A percentile compares a stretch with the other conserved stretches of the same genome.
Conservation (phyloP, 2,888 invertebrate species). For the Ochropleura plecta region DNA sequence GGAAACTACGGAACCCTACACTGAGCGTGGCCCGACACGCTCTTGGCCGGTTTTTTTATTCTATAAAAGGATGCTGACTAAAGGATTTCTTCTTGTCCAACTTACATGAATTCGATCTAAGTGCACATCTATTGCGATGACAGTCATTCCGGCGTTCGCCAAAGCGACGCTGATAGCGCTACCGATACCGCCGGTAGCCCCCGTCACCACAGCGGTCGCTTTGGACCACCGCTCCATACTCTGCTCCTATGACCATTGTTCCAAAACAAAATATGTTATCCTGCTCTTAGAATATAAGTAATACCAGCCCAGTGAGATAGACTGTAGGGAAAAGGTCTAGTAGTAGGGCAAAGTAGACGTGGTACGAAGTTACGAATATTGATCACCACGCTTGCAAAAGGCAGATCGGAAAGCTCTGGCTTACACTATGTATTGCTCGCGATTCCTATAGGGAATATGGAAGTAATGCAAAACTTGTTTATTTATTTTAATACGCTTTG, state of each 20-base stretch:
- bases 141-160: constrained; percentile 32
- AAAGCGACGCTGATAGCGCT: constrained; percentile 23
- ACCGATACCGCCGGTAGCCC: constrained; percentile 35
- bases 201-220: constrained; percentile 44
- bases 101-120: constrained; percentile 34
- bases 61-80: background rate
- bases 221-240: constrained; percentile 33
- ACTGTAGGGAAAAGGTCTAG: background rate
- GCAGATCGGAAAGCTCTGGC: no score
- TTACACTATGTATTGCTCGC: no score
- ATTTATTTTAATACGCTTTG: no score
- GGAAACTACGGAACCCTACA: no score
- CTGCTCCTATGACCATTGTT: background rate
- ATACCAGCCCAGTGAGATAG: background rate
- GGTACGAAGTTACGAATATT: no score
- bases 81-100: background rate
- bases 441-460: no score
- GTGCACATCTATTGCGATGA: constrained; percentile 37
- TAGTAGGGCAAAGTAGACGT: no score
- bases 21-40: no score
- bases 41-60: no score
- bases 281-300: background rate
- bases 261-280: background rate
- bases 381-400: no score
- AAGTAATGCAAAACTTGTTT: no score